A percentile compares a stretch with the other conserved stretches of the same genome.
Conservation (phyloP, 1,140 invertebrate species). For the Neodiprion fabricii region DNA sequence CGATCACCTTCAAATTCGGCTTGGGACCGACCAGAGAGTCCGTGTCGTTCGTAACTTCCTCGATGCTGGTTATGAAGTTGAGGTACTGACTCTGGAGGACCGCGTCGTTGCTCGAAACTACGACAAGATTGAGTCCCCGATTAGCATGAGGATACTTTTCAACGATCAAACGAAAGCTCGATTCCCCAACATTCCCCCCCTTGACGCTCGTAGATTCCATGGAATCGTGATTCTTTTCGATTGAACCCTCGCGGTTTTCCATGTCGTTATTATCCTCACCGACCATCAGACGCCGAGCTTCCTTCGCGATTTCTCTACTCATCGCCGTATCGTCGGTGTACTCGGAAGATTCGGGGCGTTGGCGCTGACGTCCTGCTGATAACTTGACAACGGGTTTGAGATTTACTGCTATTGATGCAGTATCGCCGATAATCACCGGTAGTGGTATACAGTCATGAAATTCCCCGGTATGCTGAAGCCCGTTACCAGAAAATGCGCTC, state of each 20-base stretch:
- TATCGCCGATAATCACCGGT: conserved; percentile 27
- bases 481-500: conserved; percentile 33
- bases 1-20: not conserved
- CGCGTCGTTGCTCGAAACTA: conserved; percentile 24
- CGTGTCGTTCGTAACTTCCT: conserved; percentile 27
- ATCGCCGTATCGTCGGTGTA: not conserved
- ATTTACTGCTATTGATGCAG: not conserved
- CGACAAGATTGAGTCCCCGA: not conserved
- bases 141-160: conserved; percentile 1
- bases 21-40: not conserved
- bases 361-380: too few relatives aligned
- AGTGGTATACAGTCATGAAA: conserved; percentile 54
- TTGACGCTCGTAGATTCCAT: not conserved
- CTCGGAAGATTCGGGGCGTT: conserved; percentile 13
- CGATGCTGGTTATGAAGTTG: conserved; percentile 49
- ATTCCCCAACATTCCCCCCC: not conserved
- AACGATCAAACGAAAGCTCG: not conserved
- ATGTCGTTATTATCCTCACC: not conserved
- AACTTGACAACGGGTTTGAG: not conserved
- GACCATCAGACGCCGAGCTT: not conserved
- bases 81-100: conserved; percentile 41
- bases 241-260: conserved; percentile 4
- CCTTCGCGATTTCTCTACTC: conserved; percentile 14
- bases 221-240: not conserved
- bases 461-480: conserved; percentile 51